Conservation (phyloP, 2,888 invertebrate species). For the Geophilus truncorum region DNA sequence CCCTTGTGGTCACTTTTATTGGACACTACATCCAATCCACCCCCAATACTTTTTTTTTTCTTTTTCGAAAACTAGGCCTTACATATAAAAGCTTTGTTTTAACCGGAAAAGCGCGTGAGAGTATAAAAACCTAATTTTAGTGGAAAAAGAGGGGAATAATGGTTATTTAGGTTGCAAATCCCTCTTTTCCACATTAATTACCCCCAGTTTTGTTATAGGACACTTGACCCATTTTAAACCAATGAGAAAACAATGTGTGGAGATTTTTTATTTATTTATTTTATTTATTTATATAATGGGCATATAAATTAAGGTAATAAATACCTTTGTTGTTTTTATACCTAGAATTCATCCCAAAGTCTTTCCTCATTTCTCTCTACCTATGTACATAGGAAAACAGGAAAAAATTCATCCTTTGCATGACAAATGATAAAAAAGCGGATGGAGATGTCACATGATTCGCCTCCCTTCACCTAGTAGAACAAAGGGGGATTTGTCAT, state of each 20-base stretch:
- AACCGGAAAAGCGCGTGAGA: not conserved
- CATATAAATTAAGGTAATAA: too few species aligned
- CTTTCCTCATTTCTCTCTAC: not conserved
- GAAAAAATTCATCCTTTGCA: not conserved
- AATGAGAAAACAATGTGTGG: too few species aligned
- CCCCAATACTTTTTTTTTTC: not conserved
- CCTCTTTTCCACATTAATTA: not conserved
- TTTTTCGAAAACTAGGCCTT: not conserved
- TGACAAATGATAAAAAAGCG: slow-evolving; percentile 13
- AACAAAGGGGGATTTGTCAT: not conserved
- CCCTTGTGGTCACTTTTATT: not conserved
- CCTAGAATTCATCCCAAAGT: too few species aligned
- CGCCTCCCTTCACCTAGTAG: not conserved
- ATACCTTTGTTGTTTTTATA: too few species aligned
- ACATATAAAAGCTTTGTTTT: not conserved
- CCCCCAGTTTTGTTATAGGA: not conserved
- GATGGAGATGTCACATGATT: not conserved
- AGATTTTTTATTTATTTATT: too few species aligned
- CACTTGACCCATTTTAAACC: not conserved
- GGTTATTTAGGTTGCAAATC: not conserved
- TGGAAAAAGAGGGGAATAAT: not conserved
- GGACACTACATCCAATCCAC: not conserved
- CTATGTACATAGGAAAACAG: not conserved
- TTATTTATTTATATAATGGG: too few species aligned
- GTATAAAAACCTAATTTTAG: not conserved